These are phyloP conservation scores for Pampusana beccarii DNA, from an alignment of 2,113 vertebrate genomes.

Conservation along the genomic window DNA sequence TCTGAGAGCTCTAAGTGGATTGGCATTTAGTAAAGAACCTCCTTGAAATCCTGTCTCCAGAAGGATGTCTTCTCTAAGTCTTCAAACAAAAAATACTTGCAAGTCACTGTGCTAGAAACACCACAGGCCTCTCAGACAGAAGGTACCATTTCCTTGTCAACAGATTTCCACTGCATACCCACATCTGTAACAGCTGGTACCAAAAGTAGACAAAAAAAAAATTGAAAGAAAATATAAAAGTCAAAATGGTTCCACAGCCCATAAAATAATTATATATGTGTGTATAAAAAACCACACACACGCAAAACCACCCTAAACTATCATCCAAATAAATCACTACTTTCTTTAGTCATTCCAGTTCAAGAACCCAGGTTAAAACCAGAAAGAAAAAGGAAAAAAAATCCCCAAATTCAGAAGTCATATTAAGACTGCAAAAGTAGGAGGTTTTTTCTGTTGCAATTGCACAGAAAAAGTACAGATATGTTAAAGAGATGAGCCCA, in stretches of 20 bases:
- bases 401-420: neutral
- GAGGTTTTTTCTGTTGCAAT: neutral
- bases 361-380: neutral
- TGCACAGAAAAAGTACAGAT: neutral
- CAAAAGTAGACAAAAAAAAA: neutral
- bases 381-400: neutral
- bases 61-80: neutral
- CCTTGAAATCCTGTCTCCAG: neutral
- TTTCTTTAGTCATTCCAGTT: neutral
- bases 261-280: neutral
- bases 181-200: neutral
- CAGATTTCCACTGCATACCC: neutral
- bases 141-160: neutral
- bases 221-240: neutral
- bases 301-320: neutral
- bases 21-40: neutral
- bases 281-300: neutral
- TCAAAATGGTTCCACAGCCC: neutral
- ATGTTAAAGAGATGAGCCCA: neutral
- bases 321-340: neutral
- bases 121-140: neutral
- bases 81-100: neutral
- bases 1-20: neutral
- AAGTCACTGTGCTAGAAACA: neutral
- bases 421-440: neutral